phyloP scores from a whole-genome alignment of 2,113 vertebrate species.

The Lagopus muta region DNA sequence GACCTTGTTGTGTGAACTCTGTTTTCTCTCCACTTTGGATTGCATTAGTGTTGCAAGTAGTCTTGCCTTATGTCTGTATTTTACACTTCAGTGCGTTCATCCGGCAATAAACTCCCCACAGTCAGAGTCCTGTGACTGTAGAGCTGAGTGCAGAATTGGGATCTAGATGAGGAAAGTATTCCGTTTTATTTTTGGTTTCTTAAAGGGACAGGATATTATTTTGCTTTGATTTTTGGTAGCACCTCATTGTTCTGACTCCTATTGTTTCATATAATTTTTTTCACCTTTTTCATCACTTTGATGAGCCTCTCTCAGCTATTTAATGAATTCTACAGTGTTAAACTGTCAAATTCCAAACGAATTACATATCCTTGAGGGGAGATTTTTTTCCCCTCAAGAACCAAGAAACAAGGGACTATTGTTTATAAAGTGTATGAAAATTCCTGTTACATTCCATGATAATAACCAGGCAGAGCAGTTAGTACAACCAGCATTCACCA shows the following conservation, averaged over 20 bases:
- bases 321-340: not conserved
- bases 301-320: not conserved
- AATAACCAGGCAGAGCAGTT: not conserved
- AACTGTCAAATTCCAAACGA: not conserved
- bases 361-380: not conserved
- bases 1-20: slow-evolving; percentile 28
- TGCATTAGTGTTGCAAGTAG: slow-evolving; percentile 26
- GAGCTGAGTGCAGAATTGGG: slow-evolving; percentile 3
- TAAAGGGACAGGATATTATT: slow-evolving; percentile 31
- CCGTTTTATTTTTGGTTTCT: slow-evolving; percentile 50
- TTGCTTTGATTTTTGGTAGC: not conserved
- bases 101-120: not conserved
- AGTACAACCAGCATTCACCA: not conserved
- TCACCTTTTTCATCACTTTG: not conserved
- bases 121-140: slow-evolving; percentile 26
- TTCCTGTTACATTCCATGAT: not conserved
- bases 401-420: not conserved
- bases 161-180: slow-evolving; percentile 6
- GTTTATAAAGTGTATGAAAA: not conserved
- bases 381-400: rapidly evolving
- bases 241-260: not conserved
- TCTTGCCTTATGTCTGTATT: slow-evolving; percentile 50
- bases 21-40: slow-evolving; percentile 39
- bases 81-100: slow-evolving; percentile 46
- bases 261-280: not conserved